These are phyloP conservation scores for Papilio protenor DNA, from an alignment of 2,888 invertebrate species.

Conservation along the genomic window DNA sequence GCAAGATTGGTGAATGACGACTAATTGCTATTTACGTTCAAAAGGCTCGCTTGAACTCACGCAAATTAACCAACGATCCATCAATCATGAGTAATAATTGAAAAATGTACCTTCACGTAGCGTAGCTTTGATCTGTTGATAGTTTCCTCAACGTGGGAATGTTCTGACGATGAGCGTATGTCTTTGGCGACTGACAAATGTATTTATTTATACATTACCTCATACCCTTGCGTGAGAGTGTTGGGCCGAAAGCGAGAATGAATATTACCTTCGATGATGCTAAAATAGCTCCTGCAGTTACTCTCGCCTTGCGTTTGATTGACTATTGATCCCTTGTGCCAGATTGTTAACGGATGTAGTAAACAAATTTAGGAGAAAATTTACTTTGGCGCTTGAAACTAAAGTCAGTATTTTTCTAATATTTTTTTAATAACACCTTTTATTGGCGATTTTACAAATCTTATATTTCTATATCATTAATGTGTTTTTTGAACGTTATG, in stretches of 20 bases:
- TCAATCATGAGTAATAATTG: slow-evolving; percentile 13
- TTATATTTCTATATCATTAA: not conserved
- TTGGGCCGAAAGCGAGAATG: slow-evolving; percentile 82
- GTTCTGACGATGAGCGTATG: slow-evolving; percentile 50
- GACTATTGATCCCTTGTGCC: slow-evolving; percentile 84
- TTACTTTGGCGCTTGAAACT: not conserved
- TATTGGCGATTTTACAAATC: too few relatives aligned
- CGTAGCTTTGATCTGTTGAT: not conserved
- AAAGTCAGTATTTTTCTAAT: too few relatives aligned
- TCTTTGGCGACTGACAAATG: slow-evolving; percentile 75
- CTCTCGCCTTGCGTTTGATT: slow-evolving; percentile 84
- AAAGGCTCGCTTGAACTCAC: not conserved
- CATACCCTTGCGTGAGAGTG: slow-evolving; percentile 81
- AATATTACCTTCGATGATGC: slow-evolving; percentile 83
- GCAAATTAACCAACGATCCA: not conserved
- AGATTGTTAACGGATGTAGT: slow-evolving; percentile 72
- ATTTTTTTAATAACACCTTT: too few relatives aligned
- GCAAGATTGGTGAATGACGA: not conserved
- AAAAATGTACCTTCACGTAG: slow-evolving; percentile 18
- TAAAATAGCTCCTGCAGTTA: slow-evolving; percentile 81
- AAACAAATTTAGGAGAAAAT: not conserved
- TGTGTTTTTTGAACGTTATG: not conserved
- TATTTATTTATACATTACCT: slow-evolving; percentile 80
- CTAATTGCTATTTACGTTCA: not conserved
- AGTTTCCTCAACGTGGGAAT: slow-evolving; percentile 47